A percentile compares a stretch with the other conserved stretches of the same genome.
Evolutionary conservation across 2,888 invertebrate species (phyloP).

Genomic region (Stenotaenia linearis): DNA sequence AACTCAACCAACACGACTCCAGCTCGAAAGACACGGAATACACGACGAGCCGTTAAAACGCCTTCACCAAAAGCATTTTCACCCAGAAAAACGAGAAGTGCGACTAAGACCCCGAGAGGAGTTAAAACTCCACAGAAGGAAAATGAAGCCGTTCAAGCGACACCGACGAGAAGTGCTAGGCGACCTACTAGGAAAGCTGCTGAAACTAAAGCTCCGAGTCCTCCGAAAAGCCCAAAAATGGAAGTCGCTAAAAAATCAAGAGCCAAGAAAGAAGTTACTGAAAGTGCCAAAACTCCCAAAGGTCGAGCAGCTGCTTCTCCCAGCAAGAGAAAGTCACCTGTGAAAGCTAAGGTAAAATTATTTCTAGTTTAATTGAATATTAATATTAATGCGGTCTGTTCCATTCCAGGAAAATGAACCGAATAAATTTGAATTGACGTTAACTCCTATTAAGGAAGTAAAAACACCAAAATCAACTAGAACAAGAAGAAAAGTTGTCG

Average conservation of each 20-base stretch:
- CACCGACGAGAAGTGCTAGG: not conserved
- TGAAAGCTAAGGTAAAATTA: not conserved
- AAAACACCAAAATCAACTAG: conserved; percentile 1
- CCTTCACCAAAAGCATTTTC: not conserved
- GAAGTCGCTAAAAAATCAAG: not conserved
- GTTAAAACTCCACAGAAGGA: not conserved
- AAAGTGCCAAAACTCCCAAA: not conserved
- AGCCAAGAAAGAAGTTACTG: not conserved
- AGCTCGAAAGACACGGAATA: not conserved
- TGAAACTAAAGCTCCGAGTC: not conserved
- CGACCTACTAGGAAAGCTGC: not conserved
- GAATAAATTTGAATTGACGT: not conserved
- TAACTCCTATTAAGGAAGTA: not conserved
- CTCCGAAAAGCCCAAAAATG: not conserved
- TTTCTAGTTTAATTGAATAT: not conserved
- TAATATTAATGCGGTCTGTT: not conserved
- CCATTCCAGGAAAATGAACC: not conserved
- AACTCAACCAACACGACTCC: not conserved
- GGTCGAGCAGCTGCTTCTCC: not conserved
- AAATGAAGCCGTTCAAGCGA: not conserved
- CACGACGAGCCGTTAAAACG: not conserved
- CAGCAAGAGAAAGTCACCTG: not conserved
- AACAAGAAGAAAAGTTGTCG: not conserved
- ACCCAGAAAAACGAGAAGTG: not conserved
- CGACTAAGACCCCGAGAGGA: not conserved